Evolutionary conservation across 2,797 vertebrate genomes (phyloP).

Genomic region (Molossus molossus): DNA sequence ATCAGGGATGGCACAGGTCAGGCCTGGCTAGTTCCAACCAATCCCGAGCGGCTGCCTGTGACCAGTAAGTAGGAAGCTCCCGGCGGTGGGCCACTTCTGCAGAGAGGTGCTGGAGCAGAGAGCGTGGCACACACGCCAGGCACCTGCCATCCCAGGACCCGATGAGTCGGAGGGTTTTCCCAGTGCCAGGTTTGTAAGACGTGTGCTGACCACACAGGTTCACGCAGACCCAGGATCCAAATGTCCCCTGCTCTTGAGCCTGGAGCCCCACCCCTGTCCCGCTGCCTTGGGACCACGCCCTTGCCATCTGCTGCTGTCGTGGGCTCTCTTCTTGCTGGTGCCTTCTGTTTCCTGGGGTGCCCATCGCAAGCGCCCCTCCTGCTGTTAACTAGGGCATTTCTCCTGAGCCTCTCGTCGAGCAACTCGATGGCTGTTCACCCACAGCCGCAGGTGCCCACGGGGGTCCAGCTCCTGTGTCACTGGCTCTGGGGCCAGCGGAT

Average conservation of each 20-base stretch:
- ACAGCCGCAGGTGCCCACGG: background rate
- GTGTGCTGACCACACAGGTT: background rate
- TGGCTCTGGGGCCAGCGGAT: background rate
- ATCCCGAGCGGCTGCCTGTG: background rate
- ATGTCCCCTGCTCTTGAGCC: background rate
- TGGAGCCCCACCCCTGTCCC: background rate
- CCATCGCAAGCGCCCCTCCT: background rate
- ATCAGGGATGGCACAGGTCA: background rate
- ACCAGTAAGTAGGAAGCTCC: background rate
- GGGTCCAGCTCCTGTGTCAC: background rate
- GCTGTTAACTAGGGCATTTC: slow-evolving; percentile 24
- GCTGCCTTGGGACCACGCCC: background rate
- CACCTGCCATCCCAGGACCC: background rate
- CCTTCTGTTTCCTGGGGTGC: background rate
- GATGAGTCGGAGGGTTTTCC: background rate
- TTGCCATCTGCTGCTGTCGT: rapidly evolving
- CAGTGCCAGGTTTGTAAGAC: background rate
- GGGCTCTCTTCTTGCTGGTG: background rate
- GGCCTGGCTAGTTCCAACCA: background rate
- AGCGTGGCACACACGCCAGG: rapidly evolving
- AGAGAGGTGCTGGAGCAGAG: background rate
- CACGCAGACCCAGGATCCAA: background rate
- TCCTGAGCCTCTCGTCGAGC: slow-evolving; percentile 17
- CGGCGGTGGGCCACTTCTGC: background rate
- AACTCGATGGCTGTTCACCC: background rate